phyloP scores from a whole-genome alignment of 2,888 invertebrate genomes.

The Drosophila paranaensis region DNA sequence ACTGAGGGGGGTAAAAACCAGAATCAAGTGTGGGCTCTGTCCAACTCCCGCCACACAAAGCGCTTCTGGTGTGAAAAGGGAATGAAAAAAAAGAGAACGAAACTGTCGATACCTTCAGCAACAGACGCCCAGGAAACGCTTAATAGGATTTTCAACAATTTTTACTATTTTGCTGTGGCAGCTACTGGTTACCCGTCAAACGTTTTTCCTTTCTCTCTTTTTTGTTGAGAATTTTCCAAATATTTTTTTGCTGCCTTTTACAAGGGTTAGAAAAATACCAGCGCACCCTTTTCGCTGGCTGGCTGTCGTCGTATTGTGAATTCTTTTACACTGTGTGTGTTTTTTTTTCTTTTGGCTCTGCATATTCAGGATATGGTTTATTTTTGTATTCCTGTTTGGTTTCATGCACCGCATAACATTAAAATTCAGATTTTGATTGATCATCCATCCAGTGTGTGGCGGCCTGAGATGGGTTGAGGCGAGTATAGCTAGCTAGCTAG shows the following conservation, averaged over 20 bases:
- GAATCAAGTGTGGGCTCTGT: conserved; percentile 33
- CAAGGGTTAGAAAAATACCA: conserved; percentile 75
- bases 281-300: conserved; percentile 58
- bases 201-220: conserved; percentile 33
- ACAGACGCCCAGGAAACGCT: conserved; percentile 71
- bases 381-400: conserved; percentile 55
- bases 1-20: conserved; percentile 13
- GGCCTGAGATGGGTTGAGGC: conserved; percentile 11
- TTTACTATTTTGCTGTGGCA: conserved; percentile 70
- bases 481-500: conserved; percentile 12
- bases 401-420: conserved; percentile 78
- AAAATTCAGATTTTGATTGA: conserved; percentile 80
- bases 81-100: conserved; percentile 6
- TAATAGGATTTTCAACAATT: conserved; percentile 78
- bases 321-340: conserved; percentile 59
- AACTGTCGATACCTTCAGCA: conserved; percentile 58
- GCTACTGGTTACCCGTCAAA: conserved; percentile 57
- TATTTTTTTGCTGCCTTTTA: conserved; percentile 57
- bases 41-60: not conserved
- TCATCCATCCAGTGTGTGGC: conserved; percentile 54
- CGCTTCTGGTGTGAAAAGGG: conserved; percentile 42
- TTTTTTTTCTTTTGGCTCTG: conserved; percentile 8
- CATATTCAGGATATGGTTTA: conserved; percentile 65
- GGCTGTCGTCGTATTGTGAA: conserved; percentile 51
- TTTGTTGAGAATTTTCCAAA: conserved; percentile 65